Percentiles rank a stretch among this genome's conserved stretches.
Evolutionary conservation across 2,888 invertebrate genomes (phyloP).

Genomic region (Eupithecia dodoneata): DNA sequence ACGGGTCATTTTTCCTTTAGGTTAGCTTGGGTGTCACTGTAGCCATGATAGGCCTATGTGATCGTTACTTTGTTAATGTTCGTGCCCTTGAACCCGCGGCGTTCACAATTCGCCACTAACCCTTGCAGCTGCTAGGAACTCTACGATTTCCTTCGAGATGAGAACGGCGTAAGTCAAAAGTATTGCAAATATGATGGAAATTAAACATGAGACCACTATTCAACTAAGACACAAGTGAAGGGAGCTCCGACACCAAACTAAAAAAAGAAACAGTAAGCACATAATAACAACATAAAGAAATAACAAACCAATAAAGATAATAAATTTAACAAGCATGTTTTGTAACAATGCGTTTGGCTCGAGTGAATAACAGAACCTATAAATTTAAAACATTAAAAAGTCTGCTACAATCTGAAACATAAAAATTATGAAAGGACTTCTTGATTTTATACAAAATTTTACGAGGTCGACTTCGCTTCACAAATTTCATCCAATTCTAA

Average conservation of each 20-base stretch:
- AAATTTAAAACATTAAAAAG: conserved; percentile 41
- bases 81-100: too few species aligned
- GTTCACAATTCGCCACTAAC: too few species aligned
- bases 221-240: conserved; percentile 27
- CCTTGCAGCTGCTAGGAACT: too few species aligned
- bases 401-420: conserved; percentile 76
- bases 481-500: conserved; percentile 33
- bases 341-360: conserved; percentile 46
- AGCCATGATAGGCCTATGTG: too few species aligned
- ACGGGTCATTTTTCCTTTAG: neutral
- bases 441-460: conserved; percentile 43
- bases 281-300: conserved; percentile 21
- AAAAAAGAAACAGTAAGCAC: conserved; percentile 41
- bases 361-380: conserved; percentile 42
- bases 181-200: neutral
- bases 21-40: too few species aligned
- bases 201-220: neutral
- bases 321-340: conserved; percentile 42
- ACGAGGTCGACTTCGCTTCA: conserved; percentile 51
- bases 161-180: neutral
- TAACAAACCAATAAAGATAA: conserved; percentile 39
- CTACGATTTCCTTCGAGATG: neutral
- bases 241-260: conserved; percentile 62
- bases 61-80: too few species aligned
- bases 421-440: conserved; percentile 66